Conservation (phyloP, 1,140 invertebrate genomes). For the Ceratina calcarata region DNA sequence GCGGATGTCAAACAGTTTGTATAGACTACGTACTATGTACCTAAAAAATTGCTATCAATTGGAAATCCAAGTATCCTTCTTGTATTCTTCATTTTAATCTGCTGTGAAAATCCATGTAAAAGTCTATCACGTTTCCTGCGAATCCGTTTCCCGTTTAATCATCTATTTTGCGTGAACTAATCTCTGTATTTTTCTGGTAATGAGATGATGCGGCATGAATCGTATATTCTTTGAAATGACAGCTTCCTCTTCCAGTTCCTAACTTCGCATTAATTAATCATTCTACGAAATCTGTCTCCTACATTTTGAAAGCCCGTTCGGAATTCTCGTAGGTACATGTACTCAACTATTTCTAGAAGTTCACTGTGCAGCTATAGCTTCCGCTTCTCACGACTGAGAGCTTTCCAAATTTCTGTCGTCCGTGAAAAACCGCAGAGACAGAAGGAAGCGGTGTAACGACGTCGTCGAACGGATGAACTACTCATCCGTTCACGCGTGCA, state of each 20-base stretch:
- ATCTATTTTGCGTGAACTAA: neutral
- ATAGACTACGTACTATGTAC: too few relatives aligned
- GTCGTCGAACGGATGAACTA: conserved; percentile 1
- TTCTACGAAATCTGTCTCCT: too few relatives aligned
- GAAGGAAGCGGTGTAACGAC: neutral
- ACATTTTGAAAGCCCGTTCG: too few relatives aligned
- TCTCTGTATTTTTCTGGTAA: conserved; percentile 2
- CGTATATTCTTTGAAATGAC: neutral
- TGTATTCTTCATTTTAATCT: too few relatives aligned
- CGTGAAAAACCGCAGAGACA: neutral
- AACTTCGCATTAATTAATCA: neutral
- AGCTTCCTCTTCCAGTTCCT: neutral
- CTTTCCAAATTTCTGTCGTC: neutral
- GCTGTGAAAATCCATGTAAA: too few relatives aligned
- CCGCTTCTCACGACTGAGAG: neutral
- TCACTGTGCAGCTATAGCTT: neutral
- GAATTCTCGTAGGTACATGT: neutral
- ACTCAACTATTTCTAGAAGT: too few relatives aligned
- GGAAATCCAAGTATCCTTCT: too few relatives aligned
- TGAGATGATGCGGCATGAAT: conserved; percentile 4
- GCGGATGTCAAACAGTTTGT: too few relatives aligned
- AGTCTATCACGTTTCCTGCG: neutral
- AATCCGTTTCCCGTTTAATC: neutral
- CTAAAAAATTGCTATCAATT: too few relatives aligned
- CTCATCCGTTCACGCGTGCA: neutral